phyloP scores from a whole-genome alignment of 2,888 invertebrate species.

The Blera fallax region DNA sequence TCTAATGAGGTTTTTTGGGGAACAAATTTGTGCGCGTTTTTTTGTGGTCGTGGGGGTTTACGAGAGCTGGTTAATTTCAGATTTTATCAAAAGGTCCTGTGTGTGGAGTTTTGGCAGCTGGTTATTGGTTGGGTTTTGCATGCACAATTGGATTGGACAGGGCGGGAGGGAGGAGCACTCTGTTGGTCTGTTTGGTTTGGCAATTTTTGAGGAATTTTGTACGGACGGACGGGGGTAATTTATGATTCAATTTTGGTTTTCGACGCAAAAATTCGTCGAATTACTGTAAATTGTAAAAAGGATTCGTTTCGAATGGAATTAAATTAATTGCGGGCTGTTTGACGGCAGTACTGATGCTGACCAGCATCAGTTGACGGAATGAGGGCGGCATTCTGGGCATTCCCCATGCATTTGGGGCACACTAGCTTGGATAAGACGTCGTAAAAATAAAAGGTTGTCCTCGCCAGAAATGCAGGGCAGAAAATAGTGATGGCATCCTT shows the following conservation, averaged over 20 bases:
- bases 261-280: constrained; percentile 16
- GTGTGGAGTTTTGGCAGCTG: constrained; percentile 44
- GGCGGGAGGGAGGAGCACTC: neutral
- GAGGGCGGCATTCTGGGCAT: too few species aligned
- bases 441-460: too few species aligned
- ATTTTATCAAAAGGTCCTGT: constrained; percentile 65
- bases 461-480: too few species aligned
- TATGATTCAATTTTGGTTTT: constrained; percentile 57
- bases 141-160: constrained; percentile 9
- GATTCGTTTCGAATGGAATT: constrained; percentile 45
- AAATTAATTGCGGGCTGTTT: constrained; percentile 34
- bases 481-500: too few species aligned
- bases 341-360: neutral
- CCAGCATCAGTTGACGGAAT: too few species aligned
- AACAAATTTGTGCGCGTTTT: constrained; percentile 24
- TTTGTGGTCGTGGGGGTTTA: constrained; percentile 41
- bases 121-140: constrained; percentile 19
- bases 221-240: constrained; percentile 30
- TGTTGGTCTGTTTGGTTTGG: neutral
- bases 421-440: too few species aligned
- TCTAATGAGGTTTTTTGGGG: constrained; percentile 66
- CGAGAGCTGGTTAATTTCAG: constrained; percentile 64
- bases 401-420: too few species aligned
- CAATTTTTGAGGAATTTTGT: neutral
- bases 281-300: constrained; percentile 49